A percentile compares a stretch with the other conserved stretches of the same genome.
Conservation (phyloP, 2,113 vertebrate genomes). For the Rhineura floridana region DNA sequence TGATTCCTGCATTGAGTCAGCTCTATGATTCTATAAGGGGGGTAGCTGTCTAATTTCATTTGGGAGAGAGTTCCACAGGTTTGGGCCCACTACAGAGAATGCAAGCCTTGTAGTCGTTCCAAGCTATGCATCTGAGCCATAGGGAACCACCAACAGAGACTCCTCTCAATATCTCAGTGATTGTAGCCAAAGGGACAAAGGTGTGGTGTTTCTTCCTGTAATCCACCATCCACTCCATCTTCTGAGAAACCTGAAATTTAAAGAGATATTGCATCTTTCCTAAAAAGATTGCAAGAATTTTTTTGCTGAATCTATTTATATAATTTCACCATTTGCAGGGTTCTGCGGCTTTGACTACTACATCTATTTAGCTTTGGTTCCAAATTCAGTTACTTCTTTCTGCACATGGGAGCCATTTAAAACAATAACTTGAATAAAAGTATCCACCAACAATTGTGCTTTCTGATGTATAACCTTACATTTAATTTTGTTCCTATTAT, state of each 20-base stretch:
- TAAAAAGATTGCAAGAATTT: background rate
- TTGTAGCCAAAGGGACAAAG: background rate
- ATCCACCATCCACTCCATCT: background rate
- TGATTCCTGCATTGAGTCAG: too few species aligned
- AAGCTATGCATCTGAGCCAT: too few species aligned
- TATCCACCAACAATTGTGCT: accelerated
- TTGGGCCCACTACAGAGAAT: too few species aligned
- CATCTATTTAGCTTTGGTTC: constrained; percentile 2
- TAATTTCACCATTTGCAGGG: background rate
- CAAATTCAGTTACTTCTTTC: constrained; percentile 7
- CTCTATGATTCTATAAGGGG: too few species aligned
- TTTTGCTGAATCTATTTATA: background rate
- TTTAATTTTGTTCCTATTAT: constrained; percentile 1
- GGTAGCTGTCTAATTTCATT: too few species aligned
- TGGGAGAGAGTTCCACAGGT: too few species aligned
- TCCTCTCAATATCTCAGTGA: too few species aligned
- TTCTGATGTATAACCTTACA: background rate
- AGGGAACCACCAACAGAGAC: too few species aligned
- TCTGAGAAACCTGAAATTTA: background rate
- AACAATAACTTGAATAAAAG: constrained; percentile 11
- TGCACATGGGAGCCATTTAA: background rate
- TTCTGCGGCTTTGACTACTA: background rate
- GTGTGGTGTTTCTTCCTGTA: background rate
- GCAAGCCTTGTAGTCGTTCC: too few species aligned
- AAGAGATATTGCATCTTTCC: background rate